Evolutionary conservation across 1,140 invertebrate genomes (phyloP), one percentile per base, ranked within the genome.

Genomic region (Conus betulinus): DNA sequence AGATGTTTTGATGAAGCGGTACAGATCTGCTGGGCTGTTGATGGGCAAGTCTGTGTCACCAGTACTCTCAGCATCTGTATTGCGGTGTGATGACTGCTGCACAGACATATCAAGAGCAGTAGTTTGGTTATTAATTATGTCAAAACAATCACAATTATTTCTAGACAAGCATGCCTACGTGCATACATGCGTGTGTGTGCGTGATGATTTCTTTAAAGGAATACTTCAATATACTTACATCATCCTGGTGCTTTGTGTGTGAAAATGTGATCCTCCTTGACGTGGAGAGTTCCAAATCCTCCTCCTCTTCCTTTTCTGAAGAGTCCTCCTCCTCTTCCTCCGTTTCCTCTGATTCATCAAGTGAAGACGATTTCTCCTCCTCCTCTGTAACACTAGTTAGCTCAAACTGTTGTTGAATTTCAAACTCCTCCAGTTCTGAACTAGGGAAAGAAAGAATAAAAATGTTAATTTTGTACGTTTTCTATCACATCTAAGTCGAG

Each of bases 261-360:
- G 82, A 84, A 63, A 84, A 84, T 1, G 20, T 60, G 82, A 84
- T 84, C 7, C 60, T n/a, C 11, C 17, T 84, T 23, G 3, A 5
- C n/a, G 1, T 11, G 17, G 53, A 52, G 15, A 3, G 23, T 79
- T 39, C 27, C n/a, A 11, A 10, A 57, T 53, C 23, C 2, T 83
- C 81, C 23, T 83, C 81, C 4, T 83, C 81, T 23, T 57, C 81
- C 23, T 83, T 23, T 10, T 79, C 81, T 25, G 23, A 10, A 83
- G 51, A n/a, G 10, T 83, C 53, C n/a, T 67, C 82, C 27, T 63
- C 82, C 57, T 84, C 82, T 17, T 60, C 57, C 82, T 84, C 82
- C 20, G 6, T 25, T 52, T 83, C 52, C 51, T 83, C 81, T 55
- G 15, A 17, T 23, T 84, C 82, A 3, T 84, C 82, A 7, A 63